A percentile compares a stretch with the other conserved stretches of the same genome.
Conservation (phyloP, 2,797 vertebrate species). For the Platalea minor region DNA sequence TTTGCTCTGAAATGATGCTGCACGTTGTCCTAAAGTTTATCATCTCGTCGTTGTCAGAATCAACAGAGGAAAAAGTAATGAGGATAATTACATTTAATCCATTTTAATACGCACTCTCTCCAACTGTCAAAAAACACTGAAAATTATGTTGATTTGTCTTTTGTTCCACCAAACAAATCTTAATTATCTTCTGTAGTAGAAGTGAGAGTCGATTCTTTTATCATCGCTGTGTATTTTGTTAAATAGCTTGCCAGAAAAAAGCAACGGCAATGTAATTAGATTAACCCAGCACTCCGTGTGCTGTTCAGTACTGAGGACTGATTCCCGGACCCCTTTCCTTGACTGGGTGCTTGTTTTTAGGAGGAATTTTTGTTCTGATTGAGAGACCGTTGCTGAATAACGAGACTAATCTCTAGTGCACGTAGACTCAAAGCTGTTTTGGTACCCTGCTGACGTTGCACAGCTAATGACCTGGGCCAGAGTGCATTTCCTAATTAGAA, state of each 20-base stretch:
- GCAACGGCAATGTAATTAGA: neutral
- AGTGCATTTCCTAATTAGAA: slow-evolving; percentile 34
- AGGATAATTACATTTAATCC: slow-evolving; percentile 7
- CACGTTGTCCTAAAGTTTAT: neutral
- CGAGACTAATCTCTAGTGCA: neutral
- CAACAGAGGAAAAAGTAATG: neutral
- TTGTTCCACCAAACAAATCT: slow-evolving; percentile 40
- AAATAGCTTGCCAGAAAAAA: neutral
- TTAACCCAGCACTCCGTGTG: neutral
- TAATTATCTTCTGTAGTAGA: slow-evolving; percentile 3
- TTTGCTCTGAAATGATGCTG: neutral
- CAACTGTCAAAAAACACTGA: neutral
- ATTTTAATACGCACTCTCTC: neutral
- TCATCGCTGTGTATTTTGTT: neutral
- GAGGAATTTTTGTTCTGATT: neutral
- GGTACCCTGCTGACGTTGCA: neutral
- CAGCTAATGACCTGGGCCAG: neutral
- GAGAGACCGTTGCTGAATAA: neutral
- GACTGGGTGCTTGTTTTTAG: neutral
- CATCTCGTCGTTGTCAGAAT: neutral
- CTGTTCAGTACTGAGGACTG: neutral
- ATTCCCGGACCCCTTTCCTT: neutral
- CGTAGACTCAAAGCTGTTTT: neutral
- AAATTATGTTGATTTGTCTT: slow-evolving; percentile 6
- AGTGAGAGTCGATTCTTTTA: neutral